Base-by-base conservation (phyloP, 2,797 vertebrate species). In the Spheniscus humboldti region DNA sequence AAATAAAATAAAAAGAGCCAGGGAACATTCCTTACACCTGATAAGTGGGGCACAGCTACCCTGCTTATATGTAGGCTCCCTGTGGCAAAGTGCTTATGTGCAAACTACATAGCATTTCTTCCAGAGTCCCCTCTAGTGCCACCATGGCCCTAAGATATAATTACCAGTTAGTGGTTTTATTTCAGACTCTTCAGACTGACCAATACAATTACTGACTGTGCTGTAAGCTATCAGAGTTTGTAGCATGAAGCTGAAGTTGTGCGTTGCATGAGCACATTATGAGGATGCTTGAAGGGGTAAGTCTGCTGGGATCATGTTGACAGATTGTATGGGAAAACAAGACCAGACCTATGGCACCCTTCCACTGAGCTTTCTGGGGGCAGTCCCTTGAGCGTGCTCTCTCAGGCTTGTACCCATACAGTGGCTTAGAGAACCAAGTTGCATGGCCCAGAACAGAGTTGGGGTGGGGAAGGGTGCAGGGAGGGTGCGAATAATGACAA, bases 171-270 rank as follows among this genome's bases (percentile, higher is more conserved):
- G 45, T 17, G n/a, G 15, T 48, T 93, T 96, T 27, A 62, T 90
- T 90, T 95, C 25, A 60, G 33, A 27, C 14, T 57, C 79, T 93
- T 93, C 57, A 81, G 45, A 68, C 20, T 78, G 73, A 60, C 62
- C 24, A 1, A 14, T 5, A 30, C 22, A 45, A 64, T 88, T 77
- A 78, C 48, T 75, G 57, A 22, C 69, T 60, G 13, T 30, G 30
- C 33, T 73, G 57, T 50, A 81, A 92, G 64, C 37, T 66, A 18
- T 35, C 39, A 39, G 53, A 71, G 13, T 25, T 39, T 2, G 1
- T 31, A 64, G 74, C 31, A 48, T 6, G 17, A 66, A 66, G 11
- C 30, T 57, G 48, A 86, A 67, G 45, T 5, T 33, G 10, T 33
- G 24, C 20, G 15, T 37, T 90, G 19, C 57, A 30, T 7, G 19